Base-by-base conservation (phyloP, 1,140 invertebrate genomes). In the Semibalanus balanoides region DNA sequence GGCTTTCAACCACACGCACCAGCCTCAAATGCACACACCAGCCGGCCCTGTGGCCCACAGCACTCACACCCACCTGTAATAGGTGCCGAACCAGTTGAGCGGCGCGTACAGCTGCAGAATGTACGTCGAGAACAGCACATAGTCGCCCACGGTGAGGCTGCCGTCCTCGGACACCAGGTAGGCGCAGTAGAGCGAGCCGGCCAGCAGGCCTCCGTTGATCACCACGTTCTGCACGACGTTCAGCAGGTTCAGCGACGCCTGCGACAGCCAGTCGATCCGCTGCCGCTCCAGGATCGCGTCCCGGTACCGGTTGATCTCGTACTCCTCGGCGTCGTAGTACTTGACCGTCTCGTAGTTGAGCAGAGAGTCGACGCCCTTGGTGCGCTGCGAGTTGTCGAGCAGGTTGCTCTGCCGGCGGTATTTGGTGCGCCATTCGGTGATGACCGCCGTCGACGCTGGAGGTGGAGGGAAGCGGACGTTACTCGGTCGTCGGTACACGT, bases 331-430 rank as follows among this genome's bases (percentile, higher is more conserved):
- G 31, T 92, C 92, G 82, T 98, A 98, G 85, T 98, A 98, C 84
- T 98, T 99, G 0, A 98, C 96, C 7, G 96, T 98, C 86, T 98
- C 96, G 86, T 96, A 98, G 85, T 98, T 99, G 0, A 98, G 86
- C 64, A 99, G 85, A n/a, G 96, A 97, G 83, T 99, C 96, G 0
- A 98, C 95, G 77, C 92, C 96, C 74, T 91, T 88, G n/a, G 94
- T 91, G 82, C 93, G 91, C 76, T 91, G 90, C 74, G 90, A 92
- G 85, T 98, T 98, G 82, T 98, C 96, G 0, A 93, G 90, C 29
- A 91, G 85, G 84, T 99, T 99, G 93, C 96, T 96, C 27, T 91
- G 87, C 40, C 95, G 86, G 81, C 96, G 90, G 83, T 90, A 98
- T 83, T 97, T 96, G 0, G 95, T 98, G 51, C 96, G 87, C 96